phyloP scores from a whole-genome alignment of 2,797 vertebrate species.

The Acanthis flammea region DNA sequence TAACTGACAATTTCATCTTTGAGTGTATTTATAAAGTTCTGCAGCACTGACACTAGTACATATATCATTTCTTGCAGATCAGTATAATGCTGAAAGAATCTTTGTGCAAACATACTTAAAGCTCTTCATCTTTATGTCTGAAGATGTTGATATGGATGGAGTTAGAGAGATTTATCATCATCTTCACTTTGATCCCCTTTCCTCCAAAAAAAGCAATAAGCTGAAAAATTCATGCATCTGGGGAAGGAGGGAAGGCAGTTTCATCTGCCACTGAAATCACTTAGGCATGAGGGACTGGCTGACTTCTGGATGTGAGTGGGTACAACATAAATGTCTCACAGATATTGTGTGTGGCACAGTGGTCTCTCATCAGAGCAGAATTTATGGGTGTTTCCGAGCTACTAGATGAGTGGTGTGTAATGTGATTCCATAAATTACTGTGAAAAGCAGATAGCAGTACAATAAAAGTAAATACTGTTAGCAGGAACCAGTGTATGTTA shows the following conservation, averaged over 20 bases:
- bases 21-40: background rate
- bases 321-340: background rate
- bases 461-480: background rate
- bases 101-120: slow-evolving; percentile 13
- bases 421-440: background rate
- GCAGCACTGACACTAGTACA: background rate
- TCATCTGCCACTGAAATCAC: background rate
- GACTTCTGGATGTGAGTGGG: background rate
- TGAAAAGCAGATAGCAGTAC: background rate
- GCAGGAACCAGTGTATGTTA: background rate
- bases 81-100: background rate
- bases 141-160: background rate
- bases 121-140: background rate
- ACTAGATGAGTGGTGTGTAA: background rate
- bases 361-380: background rate
- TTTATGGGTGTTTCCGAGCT: background rate
- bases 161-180: background rate
- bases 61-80: background rate
- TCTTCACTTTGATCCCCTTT: background rate
- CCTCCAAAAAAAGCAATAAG: background rate
- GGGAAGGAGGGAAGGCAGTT: background rate
- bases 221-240: background rate
- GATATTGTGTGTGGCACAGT: background rate
- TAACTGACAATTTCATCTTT: background rate
- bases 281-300: background rate